Conservation (phyloP, 2,888 invertebrate genomes). For the Merodon equestris region DNA sequence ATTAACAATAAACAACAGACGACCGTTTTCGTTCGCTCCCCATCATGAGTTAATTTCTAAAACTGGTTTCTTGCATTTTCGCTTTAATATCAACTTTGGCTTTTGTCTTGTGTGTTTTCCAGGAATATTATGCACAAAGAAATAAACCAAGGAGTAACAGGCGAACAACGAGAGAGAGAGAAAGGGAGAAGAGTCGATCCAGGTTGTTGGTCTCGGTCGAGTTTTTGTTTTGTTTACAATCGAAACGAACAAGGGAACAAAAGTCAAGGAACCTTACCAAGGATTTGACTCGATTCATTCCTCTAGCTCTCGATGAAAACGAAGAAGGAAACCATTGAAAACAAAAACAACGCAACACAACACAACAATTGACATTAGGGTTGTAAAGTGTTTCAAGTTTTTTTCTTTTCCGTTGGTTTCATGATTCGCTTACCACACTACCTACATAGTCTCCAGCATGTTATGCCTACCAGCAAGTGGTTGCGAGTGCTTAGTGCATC, state of each 20-base stretch:
- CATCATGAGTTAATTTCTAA: not conserved
- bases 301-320: no score
- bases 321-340: no score
- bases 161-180: no score
- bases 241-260: conserved; percentile 38
- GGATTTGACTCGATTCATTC: conserved; percentile 48
- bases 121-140: no score
- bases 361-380: conserved; percentile 56
- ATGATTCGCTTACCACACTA: conserved; percentile 2
- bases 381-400: conserved; percentile 45
- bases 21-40: no score
- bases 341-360: not conserved
- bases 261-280: conserved; percentile 67
- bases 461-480: conserved; percentile 13
- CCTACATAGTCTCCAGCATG: not conserved
- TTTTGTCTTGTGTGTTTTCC: no score
- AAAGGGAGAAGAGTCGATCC: no score
- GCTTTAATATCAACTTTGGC: not conserved
- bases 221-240: conserved; percentile 8
- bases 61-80: not conserved
- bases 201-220: not conserved
- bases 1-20: no score
- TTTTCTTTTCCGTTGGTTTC: conserved; percentile 15
- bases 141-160: no score
- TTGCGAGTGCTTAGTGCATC: conserved; percentile 30